A percentile compares a stretch with the other conserved stretches of the same genome.
Conservation (phyloP, 1,140 invertebrate genomes). For the Hetaerina americana region DNA sequence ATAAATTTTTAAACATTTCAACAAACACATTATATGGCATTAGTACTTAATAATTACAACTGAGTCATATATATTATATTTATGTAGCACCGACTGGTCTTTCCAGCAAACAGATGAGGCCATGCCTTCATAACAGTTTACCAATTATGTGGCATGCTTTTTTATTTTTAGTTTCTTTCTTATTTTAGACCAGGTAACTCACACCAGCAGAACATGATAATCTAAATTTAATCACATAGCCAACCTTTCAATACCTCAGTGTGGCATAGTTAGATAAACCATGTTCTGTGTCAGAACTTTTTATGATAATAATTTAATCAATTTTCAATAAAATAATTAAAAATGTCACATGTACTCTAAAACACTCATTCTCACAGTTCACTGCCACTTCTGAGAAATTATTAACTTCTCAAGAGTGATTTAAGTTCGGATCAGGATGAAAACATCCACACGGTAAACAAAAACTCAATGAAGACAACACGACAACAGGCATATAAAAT, state of each 20-base stretch:
- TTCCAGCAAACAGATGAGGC: neutral
- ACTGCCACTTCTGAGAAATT: neutral
- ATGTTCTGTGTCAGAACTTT: neutral
- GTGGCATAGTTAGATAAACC: neutral
- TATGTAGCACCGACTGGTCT: neutral
- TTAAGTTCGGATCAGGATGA: neutral
- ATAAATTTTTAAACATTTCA: neutral
- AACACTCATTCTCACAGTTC: neutral
- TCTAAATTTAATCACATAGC: neutral
- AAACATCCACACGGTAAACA: neutral
- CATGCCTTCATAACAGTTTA: neutral
- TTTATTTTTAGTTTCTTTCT: neutral
- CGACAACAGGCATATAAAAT: neutral
- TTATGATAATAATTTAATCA: neutral
- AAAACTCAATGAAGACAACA: neutral
- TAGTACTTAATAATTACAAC: constrained; percentile 1
- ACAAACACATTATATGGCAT: neutral
- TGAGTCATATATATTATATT: neutral
- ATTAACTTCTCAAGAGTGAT: neutral
- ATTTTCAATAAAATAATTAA: neutral
- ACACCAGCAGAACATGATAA: neutral
- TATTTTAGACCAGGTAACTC: neutral
- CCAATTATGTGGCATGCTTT: neutral
- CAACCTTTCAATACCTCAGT: neutral
- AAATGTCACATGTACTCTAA: neutral